Base-by-base conservation (phyloP, 2,113 vertebrate species). In the Catharus fuscescens region DNA sequence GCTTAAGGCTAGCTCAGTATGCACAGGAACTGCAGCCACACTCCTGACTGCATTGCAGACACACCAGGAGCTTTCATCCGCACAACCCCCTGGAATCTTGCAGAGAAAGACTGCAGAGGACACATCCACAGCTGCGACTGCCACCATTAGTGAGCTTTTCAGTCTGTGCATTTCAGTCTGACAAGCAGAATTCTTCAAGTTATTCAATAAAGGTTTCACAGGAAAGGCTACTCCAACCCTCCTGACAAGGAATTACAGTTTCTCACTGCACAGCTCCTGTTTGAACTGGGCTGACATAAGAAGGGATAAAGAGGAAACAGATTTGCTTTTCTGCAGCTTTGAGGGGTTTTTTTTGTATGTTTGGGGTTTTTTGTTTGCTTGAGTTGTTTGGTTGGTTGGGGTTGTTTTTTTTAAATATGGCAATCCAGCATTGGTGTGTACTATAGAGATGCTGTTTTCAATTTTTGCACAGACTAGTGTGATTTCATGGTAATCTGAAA, bases 11-110 rank as follows among this genome's bases (percentile, higher is more conserved):
- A 26, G 54, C 45, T 88, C 82, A 50, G 53, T 2, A 5, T 5
- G n/a, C 79, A 44, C 0, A 24, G 24, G 48, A 90, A 36, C 77
- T 67, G 80, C 95, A 93, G 91, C 24, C 72, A 54, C 42, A 1
- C 40, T 92, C 67, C 86, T 23, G 56, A 64, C 91, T 67, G 80
- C 94, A 89, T 12, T 92, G 95, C 88, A 91, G 92, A 56, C 52
- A 2, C 0, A 1, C 72, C 88, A 78, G 71, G 38, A 94, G 47
- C 79, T 84, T 34, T 38, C 74, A 29, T 48, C 56, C 8, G 0
- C 13, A 66, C 29, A 86, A 6, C 2, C 4, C 29, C 8, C 29
- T 0, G 2, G 23, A 44, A 89, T 47, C 50, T 77, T 25, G 47
- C 3, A 15, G 23, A 38, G 69, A 64, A 66, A 81, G 23, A 66